These are phyloP conservation scores for Yponomeuta cagnagella DNA, from an alignment of 2,888 invertebrate species.

Conservation along the genomic window DNA sequence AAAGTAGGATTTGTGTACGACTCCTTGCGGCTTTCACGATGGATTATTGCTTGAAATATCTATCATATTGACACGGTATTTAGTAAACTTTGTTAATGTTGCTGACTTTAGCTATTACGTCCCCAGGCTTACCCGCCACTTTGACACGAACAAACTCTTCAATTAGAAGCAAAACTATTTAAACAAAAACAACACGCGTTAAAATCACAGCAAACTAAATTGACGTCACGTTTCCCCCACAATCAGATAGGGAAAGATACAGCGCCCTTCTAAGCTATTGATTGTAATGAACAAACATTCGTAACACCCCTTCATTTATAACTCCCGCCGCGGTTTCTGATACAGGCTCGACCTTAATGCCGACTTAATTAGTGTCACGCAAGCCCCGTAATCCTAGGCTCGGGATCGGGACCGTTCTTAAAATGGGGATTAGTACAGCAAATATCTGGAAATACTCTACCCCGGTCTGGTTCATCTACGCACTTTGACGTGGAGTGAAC, in stretches of 20 bases:
- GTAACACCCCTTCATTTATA: conserved; percentile 74
- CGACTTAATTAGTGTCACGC: conserved; percentile 76
- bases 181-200: background rate
- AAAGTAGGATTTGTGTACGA: conserved; percentile 72
- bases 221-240: background rate
- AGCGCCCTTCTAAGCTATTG: conserved; percentile 9
- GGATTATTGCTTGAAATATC: conserved; percentile 46
- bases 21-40: conserved; percentile 50
- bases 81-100: conserved; percentile 18
- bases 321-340: conserved; percentile 69
- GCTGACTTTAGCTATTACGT: background rate
- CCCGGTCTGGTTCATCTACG: conserved; percentile 46
- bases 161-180: background rate
- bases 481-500: background rate
- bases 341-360: conserved; percentile 72
- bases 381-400: conserved; percentile 74
- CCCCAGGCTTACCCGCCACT: background rate
- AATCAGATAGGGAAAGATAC: background rate
- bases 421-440: conserved; percentile 73
- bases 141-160: no score
- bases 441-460: conserved; percentile 70
- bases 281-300: conserved; percentile 61
- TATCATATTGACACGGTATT: conserved; percentile 55
- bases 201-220: background rate
- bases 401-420: conserved; percentile 71